Conservation (phyloP, 2,113 vertebrate genomes). For the Recurvirostra avosetta region DNA sequence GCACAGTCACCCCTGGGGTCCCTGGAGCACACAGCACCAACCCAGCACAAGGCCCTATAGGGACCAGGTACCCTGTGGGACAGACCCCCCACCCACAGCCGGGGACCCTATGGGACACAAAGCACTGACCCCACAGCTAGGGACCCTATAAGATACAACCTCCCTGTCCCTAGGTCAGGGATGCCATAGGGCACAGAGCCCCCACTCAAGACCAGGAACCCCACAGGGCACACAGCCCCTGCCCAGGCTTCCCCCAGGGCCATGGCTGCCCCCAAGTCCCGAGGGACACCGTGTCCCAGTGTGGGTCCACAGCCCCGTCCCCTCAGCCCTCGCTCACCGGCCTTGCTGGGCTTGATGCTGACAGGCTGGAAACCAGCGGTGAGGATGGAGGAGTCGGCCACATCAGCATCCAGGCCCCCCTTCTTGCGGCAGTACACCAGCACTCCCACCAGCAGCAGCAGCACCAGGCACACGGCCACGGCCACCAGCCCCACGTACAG, state of each 20-base stretch:
- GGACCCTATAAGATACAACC: neutral
- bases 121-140: neutral
- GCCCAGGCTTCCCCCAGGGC: accelerated
- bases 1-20: neutral
- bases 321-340: constrained; percentile 74
- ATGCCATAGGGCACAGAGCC: neutral
- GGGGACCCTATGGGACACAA: neutral
- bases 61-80: neutral
- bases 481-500: constrained; percentile 94
- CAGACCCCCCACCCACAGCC: neutral
- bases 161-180: neutral
- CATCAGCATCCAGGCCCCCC: constrained; percentile 91
- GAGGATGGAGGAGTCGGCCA: constrained; percentile 97
- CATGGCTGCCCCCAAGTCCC: neutral
- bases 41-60: neutral
- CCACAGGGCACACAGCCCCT: neutral
- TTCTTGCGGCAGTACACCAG: constrained; percentile 94
- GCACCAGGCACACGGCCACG: constrained; percentile 89
- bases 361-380: constrained; percentile 98
- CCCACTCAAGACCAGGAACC: neutral
- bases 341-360: constrained; percentile 98
- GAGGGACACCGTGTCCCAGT: neutral
- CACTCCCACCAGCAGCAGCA: constrained; percentile 90
- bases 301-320: accelerated
- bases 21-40: neutral